Base-by-base conservation (phyloP, 2,888 invertebrate genomes). In the Drosophila fulvimacula region DNA sequence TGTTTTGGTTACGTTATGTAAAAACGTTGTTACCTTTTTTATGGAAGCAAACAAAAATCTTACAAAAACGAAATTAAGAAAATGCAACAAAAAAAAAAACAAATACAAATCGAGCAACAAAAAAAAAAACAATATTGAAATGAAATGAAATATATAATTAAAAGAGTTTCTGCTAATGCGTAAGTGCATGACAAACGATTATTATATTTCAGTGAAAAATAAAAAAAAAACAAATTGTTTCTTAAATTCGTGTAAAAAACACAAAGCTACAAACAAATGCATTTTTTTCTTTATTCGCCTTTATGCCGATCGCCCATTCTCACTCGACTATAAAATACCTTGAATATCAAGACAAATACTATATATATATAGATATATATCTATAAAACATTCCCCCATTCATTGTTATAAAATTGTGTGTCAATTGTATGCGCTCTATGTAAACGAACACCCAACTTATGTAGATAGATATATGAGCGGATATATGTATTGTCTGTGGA, bases 171-270 rank as follows among this genome's bases (percentile, higher is more conserved):
- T 81, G 81, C 81, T 76, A 81, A 86, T 88, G 73, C 79, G 66
- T 74, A 81, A 69, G 65, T 74, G 77, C 82, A 89, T 88, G 73
- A 82, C 76, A 79, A 88, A 87, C 71, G 71, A 88, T 83, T 89
- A 90, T 84, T 89, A 86, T 89, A 89, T 89, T 89, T 89, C 84
- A 86, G 75, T 89, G 89, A 83, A 88, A 81, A 89, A 89, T 81
- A 88, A 53, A 76, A 69, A 84, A 87, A 55, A 81, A 68, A 84
- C 72, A 80, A 89, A 90, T 83, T 90, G 86, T 88, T 88, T 88
- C 88, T 88, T 80, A 90, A 90, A 83, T 80, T 89, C 89, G 86
- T 88, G 89, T 85, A 90, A 79, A 84, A 82, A 79, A 79, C 88
- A 84, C 89, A 89, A 87, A 87, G 69, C 75, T 73, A 79, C 65